Conservation (phyloP, 1,140 invertebrate genomes). For the Melanaphis sacchari region DNA sequence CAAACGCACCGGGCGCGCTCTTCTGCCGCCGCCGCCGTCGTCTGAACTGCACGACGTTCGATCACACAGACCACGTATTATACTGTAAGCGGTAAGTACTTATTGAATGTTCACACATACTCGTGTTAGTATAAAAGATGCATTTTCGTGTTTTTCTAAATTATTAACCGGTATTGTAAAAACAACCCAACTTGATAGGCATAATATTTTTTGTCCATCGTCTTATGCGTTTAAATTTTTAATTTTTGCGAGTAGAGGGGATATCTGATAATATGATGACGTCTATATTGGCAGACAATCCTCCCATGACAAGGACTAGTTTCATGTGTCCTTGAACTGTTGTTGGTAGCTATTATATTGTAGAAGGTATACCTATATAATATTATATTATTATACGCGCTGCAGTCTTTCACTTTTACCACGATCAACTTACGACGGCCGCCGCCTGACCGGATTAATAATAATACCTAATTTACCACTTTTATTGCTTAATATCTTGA, state of each 20-base stretch:
- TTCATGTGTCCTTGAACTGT: not conserved
- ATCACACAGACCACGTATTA: not conserved
- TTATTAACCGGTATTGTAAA: not conserved
- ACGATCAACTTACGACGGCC: not conserved
- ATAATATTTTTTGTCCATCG: not conserved
- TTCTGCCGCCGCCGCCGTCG: not conserved
- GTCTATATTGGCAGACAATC: not conserved
- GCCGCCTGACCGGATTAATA: not conserved
- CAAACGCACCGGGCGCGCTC: not conserved
- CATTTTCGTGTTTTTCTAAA: not conserved
- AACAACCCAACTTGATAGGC: no score
- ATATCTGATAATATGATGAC: not conserved
- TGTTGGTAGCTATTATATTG: not conserved
- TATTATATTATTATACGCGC: not conserved
- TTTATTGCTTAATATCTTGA: not conserved
- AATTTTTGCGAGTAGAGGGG: not conserved
- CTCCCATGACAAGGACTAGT: not conserved
- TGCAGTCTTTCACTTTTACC: conserved; percentile 26
- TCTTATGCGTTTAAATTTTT: not conserved
- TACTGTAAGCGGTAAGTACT: not conserved
- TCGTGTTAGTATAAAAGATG: not conserved
- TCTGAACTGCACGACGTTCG: not conserved
- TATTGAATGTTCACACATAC: not conserved
- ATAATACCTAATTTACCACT: not conserved
- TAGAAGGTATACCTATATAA: not conserved